A percentile compares a stretch with the other conserved stretches of the same genome.
These are phyloP conservation scores for Artibeus lituratus DNA, from an alignment of 2,797 vertebrate genomes.

Conservation along the genomic window DNA sequence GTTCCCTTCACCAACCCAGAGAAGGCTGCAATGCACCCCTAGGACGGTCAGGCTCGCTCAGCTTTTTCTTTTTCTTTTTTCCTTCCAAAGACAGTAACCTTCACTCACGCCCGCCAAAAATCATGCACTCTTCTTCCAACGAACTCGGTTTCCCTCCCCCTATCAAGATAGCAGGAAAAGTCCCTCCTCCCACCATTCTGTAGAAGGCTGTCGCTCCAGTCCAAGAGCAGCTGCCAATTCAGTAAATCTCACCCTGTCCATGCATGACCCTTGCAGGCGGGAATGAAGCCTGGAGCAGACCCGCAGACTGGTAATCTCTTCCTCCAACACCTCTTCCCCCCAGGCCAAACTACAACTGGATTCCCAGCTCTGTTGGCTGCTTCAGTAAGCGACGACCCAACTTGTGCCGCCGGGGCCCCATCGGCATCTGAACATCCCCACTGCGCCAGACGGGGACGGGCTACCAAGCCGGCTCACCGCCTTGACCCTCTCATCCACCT, in stretches of 20 bases:
- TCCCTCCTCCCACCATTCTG: not conserved
- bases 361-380: not conserved
- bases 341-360: not conserved
- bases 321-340: not conserved
- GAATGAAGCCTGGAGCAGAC: not conserved
- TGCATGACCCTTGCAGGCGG: not conserved
- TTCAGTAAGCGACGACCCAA: not conserved
- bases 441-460: not conserved
- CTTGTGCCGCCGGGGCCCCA: not conserved
- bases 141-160: not conserved
- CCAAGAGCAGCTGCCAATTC: not conserved
- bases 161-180: not conserved
- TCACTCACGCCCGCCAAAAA: slow-evolving; percentile 64
- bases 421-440: not conserved
- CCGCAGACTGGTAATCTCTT: not conserved
- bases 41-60: not conserved
- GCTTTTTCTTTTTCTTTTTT: not conserved
- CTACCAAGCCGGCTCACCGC: not conserved
- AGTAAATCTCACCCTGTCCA: not conserved
- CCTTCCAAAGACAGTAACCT: slow-evolving; percentile 36
- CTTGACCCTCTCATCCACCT: slow-evolving; percentile 56
- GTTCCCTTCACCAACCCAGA: not conserved
- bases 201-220: not conserved
- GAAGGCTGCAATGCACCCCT: not conserved
- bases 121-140: not conserved